A percentile compares a stretch with the other conserved stretches of the same genome.
Conservation (phyloP, 2,797 vertebrate genomes). For the Poecilia velifera region DNA sequence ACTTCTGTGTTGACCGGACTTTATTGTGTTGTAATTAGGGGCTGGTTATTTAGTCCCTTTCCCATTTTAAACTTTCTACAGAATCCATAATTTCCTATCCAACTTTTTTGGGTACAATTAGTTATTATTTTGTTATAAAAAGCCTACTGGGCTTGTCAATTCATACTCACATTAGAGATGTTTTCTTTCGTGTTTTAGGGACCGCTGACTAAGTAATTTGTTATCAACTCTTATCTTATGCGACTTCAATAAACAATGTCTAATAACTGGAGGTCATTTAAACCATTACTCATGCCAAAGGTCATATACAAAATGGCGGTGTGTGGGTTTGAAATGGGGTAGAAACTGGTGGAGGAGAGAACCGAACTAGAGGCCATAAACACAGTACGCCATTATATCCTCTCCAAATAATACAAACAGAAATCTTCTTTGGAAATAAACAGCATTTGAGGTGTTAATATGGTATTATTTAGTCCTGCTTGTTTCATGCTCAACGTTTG, state of each 20-base stretch:
- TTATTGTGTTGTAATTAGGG: neutral
- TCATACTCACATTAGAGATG: neutral
- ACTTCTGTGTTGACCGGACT: neutral
- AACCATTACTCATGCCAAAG: neutral
- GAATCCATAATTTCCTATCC: neutral
- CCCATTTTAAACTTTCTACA: neutral
- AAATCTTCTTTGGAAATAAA: neutral
- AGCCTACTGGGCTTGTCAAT: neutral
- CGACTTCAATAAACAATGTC: neutral
- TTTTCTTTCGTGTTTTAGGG: neutral
- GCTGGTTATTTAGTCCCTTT: neutral
- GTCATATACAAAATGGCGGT: neutral
- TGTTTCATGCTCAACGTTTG: neutral
- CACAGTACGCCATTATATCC: neutral
- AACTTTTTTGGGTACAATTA: neutral
- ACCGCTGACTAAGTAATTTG: neutral
- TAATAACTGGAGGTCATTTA: neutral
- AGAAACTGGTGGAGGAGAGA: neutral
- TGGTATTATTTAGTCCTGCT: neutral
- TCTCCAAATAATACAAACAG: neutral
- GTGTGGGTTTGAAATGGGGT: neutral
- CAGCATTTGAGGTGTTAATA: neutral
- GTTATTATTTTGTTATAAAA: neutral
- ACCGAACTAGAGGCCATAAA: neutral
- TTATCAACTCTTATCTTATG: neutral